Evolutionary conservation across 2,113 vertebrate genomes (phyloP).

Genomic region (Barnardius zonarius): DNA sequence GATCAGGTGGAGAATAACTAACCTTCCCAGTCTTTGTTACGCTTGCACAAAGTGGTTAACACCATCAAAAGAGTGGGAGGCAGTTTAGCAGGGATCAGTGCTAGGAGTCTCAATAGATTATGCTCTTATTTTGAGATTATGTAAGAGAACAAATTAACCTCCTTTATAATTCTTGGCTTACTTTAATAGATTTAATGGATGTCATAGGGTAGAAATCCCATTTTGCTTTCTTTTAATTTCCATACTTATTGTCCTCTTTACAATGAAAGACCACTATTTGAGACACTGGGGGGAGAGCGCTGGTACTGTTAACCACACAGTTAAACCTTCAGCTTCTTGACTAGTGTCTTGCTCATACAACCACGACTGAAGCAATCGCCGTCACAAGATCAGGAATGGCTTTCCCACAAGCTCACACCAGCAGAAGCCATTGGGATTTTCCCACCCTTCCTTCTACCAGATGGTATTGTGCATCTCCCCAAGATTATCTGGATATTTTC

Average conservation of each 20-base stretch:
- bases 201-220: neutral
- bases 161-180: constrained; percentile 1
- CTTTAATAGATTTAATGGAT: constrained; percentile 1
- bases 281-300: rapidly evolving
- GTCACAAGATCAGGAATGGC: neutral
- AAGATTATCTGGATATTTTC: neutral
- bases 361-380: neutral
- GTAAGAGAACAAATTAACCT: constrained; percentile 25
- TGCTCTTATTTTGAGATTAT: constrained; percentile 5
- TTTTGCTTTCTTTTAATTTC: neutral
- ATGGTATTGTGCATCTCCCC: neutral
- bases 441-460: neutral
- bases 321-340: neutral
- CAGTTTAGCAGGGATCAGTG: neutral
- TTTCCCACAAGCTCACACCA: neutral
- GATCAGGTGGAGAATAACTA: neutral
- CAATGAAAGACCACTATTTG: neutral
- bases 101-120: neutral
- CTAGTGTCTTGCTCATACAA: neutral
- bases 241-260: neutral
- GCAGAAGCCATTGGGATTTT: neutral
- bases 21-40: neutral
- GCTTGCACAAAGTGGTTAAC: neutral
- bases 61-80: neutral
- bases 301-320: rapidly evolving